Conservation (phyloP, 2,113 vertebrate species). For the Propithecus coquereli region DNA sequence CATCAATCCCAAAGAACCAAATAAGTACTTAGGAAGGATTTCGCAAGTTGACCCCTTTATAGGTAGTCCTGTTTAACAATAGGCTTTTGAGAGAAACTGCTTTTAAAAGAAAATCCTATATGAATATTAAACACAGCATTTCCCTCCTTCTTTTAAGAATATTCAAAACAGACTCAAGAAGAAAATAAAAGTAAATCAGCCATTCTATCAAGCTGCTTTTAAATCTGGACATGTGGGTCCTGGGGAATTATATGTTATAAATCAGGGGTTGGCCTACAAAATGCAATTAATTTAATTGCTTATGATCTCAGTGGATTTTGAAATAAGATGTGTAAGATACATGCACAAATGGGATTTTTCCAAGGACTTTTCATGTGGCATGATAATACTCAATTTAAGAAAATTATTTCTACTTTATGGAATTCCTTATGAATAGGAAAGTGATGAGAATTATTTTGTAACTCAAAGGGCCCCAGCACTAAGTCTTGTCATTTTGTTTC, state of each 20-base stretch:
- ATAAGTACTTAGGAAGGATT: constrained; percentile 52
- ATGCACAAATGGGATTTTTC: constrained; percentile 16
- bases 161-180: constrained; percentile 54
- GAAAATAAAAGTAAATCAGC: constrained; percentile 64
- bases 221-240: constrained; percentile 44
- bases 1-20: constrained; percentile 53
- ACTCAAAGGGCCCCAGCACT: background rate
- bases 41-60: constrained; percentile 47
- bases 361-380: constrained; percentile 25
- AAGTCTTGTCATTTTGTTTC: background rate
- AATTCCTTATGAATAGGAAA: background rate
- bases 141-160: constrained; percentile 41
- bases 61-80: constrained; percentile 27
- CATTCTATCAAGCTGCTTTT: constrained; percentile 54
- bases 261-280: constrained; percentile 48
- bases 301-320: constrained; percentile 59
- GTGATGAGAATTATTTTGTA: background rate
- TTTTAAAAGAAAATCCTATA: constrained; percentile 66
- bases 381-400: background rate
- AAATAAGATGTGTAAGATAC: constrained; percentile 38
- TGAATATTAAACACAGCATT: constrained; percentile 71
- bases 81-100: constrained; percentile 16
- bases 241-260: constrained; percentile 56
- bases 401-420: background rate
- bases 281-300: constrained; percentile 71